Evolutionary conservation across 2,113 vertebrate species (phyloP).

Genomic region (Muscicapa adusta): DNA sequence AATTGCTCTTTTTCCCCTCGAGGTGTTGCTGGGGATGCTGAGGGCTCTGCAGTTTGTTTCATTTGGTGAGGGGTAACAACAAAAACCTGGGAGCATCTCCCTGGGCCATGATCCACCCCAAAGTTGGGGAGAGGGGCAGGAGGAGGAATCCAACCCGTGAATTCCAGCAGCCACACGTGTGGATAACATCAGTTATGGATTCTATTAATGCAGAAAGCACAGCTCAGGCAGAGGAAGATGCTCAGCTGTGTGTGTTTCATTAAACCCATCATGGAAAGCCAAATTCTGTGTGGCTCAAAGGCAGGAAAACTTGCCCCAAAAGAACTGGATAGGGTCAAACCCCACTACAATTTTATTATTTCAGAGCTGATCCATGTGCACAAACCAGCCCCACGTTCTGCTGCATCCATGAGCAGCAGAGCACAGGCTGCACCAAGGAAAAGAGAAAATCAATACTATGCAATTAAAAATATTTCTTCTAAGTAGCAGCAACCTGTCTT

Average conservation of each 20-base stretch:
- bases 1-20: background rate
- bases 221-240: background rate
- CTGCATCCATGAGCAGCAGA: background rate
- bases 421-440: background rate
- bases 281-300: background rate
- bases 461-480: constrained; percentile 60
- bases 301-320: background rate
- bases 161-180: rapidly evolving
- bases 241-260: background rate
- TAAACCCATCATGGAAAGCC: background rate
- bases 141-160: background rate
- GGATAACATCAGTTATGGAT: rapidly evolving
- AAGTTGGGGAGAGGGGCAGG: background rate
- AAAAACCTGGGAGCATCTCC: background rate
- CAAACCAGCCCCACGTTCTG: background rate
- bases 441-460: constrained; percentile 45
- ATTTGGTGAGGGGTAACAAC: background rate
- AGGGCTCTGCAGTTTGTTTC: background rate
- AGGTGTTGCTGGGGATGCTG: background rate
- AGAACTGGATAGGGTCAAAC: background rate
- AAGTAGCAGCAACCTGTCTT: constrained; percentile 30
- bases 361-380: background rate
- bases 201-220: rapidly evolving
- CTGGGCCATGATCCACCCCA: background rate
- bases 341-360: background rate